phyloP scores from a whole-genome alignment of 2,888 invertebrate species.

The Drosophila robusta region DNA sequence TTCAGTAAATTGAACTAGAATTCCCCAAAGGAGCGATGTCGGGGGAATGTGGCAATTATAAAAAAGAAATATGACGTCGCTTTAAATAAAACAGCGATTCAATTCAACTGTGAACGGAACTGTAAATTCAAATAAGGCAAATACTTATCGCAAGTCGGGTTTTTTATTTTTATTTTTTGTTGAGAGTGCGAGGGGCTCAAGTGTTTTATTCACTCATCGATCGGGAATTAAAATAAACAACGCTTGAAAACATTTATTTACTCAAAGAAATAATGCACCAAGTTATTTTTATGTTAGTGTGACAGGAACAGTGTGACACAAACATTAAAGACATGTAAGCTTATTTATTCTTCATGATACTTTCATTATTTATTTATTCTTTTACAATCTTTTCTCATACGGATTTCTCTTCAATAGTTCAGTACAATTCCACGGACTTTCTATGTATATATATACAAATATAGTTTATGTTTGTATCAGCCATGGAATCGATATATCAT shows the following conservation, averaged over 20 bases:
- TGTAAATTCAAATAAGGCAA: neutral
- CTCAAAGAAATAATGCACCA: neutral
- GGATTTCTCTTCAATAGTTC: no score
- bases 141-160: conserved; percentile 28
- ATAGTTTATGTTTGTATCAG: neutral
- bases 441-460: neutral
- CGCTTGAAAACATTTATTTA: conserved; percentile 4
- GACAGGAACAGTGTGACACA: neutral
- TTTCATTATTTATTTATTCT: no score
- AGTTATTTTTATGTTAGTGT: neutral
- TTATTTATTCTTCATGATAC: no score
- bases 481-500: conserved; percentile 41
- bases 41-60: neutral
- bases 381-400: no score
- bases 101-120: no score
- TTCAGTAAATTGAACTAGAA: no score
- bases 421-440: neutral
- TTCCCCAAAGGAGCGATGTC: no score
- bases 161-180: conserved; percentile 4
- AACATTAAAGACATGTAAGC: neutral
- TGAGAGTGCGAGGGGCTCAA: neutral
- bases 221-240: conserved; percentile 21
- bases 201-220: conserved; percentile 17
- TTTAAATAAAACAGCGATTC: no score
- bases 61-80: neutral